phyloP scores from a whole-genome alignment of 2,888 invertebrate genomes.

The Zelleria hepariella region DNA sequence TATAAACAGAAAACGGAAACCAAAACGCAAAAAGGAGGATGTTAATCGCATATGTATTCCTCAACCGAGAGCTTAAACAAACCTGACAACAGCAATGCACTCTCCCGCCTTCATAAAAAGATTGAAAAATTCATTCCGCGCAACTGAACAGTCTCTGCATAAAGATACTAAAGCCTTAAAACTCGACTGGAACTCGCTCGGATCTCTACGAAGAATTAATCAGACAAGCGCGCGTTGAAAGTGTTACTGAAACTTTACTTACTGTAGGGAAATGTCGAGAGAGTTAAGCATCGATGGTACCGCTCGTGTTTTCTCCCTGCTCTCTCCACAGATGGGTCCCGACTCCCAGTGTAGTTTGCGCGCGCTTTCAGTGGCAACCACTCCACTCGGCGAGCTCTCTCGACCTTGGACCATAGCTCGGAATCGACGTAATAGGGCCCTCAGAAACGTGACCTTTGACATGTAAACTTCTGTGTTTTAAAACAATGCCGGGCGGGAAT shows the following conservation, averaged over 20 bases:
- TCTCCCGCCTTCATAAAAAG: background rate
- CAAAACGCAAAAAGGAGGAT: background rate
- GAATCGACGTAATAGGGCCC: background rate
- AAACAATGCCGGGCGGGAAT: background rate
- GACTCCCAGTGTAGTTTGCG: background rate
- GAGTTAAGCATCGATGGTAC: background rate
- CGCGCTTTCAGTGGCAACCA: background rate
- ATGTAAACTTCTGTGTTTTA: slow-evolving; percentile 1
- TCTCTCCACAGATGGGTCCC: background rate
- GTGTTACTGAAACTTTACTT: no score
- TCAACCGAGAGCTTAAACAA: background rate
- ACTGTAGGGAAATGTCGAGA: background rate
- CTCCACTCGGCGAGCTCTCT: background rate
- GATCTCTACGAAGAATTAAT: background rate
- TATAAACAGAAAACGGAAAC: background rate
- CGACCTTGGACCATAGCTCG: background rate
- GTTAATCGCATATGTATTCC: background rate
- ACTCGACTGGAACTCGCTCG: background rate
- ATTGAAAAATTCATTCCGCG: background rate
- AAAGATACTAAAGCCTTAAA: background rate
- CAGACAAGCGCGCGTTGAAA: background rate
- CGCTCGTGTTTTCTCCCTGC: background rate
- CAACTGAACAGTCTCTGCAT: background rate
- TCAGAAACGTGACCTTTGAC: background rate
- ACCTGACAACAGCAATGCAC: background rate